A percentile compares a stretch with the other conserved stretches of the same genome.
These are phyloP conservation scores for Leptinotarsa lineolata DNA, from an alignment of 1,140 invertebrate species.

Conservation along the genomic window DNA sequence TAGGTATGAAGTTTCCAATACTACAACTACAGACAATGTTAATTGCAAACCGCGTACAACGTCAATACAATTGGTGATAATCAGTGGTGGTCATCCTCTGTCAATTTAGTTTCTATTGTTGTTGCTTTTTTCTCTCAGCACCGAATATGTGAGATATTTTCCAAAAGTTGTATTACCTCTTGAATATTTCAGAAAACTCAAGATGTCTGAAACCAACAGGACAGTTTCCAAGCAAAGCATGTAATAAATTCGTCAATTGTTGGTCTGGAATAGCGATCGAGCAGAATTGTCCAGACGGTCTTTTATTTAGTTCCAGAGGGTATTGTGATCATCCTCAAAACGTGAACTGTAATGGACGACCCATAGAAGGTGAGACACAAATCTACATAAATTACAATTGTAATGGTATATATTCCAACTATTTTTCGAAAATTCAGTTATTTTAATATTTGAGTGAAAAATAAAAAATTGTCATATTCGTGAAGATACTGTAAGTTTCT, in stretches of 20 bases:
- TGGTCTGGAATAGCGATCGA: constrained; percentile 71
- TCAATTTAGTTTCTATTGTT: no score
- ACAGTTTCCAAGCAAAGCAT: constrained; percentile 66
- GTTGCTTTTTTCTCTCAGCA: no score
- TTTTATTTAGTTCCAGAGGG: constrained; percentile 64
- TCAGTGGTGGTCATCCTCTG: no score
- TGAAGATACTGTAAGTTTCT: no score
- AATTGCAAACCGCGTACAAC: no score
- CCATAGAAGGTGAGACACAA: constrained; percentile 37
- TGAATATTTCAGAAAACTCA: constrained; percentile 6
- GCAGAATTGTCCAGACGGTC: constrained; percentile 65
- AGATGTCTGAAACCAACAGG: constrained; percentile 55
- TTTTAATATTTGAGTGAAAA: no score
- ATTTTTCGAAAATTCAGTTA: background rate
- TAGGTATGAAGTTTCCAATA: no score
- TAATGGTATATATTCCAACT: background rate
- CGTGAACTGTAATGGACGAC: constrained; percentile 65
- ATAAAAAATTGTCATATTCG: no score
- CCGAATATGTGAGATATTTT: no score
- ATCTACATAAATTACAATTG: background rate
- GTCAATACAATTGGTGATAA: no score
- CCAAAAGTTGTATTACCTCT: no score
- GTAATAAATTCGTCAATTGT: constrained; percentile 70
- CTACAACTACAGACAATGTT: no score
- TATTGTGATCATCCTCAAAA: constrained; percentile 69